phyloP scores from a whole-genome alignment of 2,113 vertebrate genomes.

The Prunella himalayana region DNA sequence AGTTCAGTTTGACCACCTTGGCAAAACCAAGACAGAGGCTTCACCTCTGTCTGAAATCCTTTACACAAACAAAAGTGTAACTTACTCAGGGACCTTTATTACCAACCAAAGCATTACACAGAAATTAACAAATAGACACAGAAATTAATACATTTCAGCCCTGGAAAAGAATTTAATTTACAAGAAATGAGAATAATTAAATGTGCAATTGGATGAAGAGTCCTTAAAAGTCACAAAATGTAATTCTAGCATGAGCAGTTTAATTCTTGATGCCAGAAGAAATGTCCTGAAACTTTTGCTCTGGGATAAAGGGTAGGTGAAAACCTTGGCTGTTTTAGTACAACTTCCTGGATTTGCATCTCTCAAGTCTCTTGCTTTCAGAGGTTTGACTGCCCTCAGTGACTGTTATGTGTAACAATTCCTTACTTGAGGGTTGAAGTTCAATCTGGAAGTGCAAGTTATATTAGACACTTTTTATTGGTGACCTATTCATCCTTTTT shows the following conservation, averaged over 20 bases:
- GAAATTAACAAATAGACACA: not conserved
- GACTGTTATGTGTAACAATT: not conserved
- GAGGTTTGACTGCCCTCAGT: not conserved
- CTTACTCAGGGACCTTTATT: not conserved
- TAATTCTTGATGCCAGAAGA: not conserved
- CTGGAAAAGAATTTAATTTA: not conserved
- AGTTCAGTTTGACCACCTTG: not conserved
- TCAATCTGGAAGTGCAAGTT: accelerated
- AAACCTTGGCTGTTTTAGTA: not conserved
- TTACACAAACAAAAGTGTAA: not conserved
- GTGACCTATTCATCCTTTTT: accelerated
- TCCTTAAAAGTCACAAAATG: not conserved
- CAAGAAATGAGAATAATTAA: not conserved
- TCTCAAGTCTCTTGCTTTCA: not conserved
- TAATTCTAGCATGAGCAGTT: not conserved
- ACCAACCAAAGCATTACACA: not conserved
- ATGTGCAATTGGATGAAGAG: not conserved
- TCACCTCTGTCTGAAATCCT: not conserved
- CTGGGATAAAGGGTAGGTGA: not conserved
- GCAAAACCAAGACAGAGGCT: not conserved
- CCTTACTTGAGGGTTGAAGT: not conserved
- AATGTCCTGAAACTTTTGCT: not conserved
- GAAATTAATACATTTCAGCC: not conserved
- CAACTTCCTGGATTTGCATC: accelerated
- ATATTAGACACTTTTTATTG: not conserved